These are phyloP conservation scores for Cebus imitator DNA, from an alignment of 2,113 vertebrate species.

Conservation along the genomic window DNA sequence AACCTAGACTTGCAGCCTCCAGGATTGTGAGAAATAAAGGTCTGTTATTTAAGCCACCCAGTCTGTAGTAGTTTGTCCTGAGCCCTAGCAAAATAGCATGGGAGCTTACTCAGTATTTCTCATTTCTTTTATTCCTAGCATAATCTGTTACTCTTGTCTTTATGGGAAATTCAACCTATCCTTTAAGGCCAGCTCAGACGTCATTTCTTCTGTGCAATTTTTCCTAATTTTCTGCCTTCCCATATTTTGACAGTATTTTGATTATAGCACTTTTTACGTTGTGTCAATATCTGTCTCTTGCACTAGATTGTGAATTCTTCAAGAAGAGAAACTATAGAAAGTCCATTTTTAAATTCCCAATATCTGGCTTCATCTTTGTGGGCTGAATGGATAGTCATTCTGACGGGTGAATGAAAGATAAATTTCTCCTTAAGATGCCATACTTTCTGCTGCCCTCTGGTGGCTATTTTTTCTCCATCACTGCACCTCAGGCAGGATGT, in stretches of 20 bases:
- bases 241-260: neutral
- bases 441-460: conserved; percentile 25
- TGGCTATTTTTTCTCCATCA: neutral
- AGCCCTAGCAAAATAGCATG: neutral
- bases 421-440: neutral
- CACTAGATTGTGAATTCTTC: neutral
- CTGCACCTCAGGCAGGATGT: neutral
- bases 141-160: neutral
- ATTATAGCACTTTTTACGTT: neutral
- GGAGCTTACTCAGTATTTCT: neutral
- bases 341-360: neutral
- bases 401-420: neutral
- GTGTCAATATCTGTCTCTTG: neutral
- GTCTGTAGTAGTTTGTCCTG: neutral
- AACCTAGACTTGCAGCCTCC: neutral
- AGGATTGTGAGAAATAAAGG: neutral
- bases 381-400: neutral
- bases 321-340: neutral
- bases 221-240: neutral
- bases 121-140: neutral
- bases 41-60: neutral
- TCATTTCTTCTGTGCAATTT: neutral
- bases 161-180: neutral
- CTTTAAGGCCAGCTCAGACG: neutral
- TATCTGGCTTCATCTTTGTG: neutral